phyloP scores from a whole-genome alignment of 2,113 vertebrate species.

The Ciconia boyciana region DNA sequence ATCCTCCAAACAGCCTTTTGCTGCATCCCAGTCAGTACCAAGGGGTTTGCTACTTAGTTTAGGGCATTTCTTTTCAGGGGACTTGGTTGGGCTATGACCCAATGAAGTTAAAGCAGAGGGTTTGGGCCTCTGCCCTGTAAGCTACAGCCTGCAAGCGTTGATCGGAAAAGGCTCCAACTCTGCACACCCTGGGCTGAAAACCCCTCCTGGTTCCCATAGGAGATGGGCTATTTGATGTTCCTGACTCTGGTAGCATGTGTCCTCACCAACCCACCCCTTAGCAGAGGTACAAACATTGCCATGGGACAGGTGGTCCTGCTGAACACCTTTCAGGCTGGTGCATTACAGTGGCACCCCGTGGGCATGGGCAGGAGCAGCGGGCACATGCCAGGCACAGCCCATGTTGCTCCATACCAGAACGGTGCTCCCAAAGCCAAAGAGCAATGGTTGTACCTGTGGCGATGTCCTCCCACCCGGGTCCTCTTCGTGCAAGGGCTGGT shows the following conservation, averaged over 20 bases:
- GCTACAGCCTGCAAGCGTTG: not conserved
- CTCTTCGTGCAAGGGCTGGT: not conserved
- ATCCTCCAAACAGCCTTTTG: not conserved
- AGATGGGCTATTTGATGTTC: not conserved
- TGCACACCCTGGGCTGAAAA: not conserved
- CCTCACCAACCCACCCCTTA: not conserved
- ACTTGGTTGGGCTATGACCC: not conserved
- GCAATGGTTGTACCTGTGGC: not conserved
- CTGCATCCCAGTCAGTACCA: not conserved
- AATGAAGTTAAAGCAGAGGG: not conserved
- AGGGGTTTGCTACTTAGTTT: not conserved
- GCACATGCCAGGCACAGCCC: no score
- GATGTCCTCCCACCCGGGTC: not conserved
- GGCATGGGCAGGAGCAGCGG: not conserved
- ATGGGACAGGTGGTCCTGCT: rapidly evolving
- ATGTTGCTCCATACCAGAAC: rapidly evolving
- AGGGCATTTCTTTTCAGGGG: not conserved
- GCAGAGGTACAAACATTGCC: not conserved
- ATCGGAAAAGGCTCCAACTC: not conserved
- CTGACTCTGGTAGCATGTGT: not conserved
- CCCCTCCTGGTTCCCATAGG: not conserved
- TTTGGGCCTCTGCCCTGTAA: not conserved
- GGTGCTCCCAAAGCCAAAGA: not conserved
- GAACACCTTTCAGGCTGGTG: not conserved
- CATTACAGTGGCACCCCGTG: not conserved